A percentile compares a stretch with the other conserved stretches of the same genome.
Evolutionary conservation across 2,113 vertebrate species (phyloP).

Genomic region (Psittacula cyanocephala): DNA sequence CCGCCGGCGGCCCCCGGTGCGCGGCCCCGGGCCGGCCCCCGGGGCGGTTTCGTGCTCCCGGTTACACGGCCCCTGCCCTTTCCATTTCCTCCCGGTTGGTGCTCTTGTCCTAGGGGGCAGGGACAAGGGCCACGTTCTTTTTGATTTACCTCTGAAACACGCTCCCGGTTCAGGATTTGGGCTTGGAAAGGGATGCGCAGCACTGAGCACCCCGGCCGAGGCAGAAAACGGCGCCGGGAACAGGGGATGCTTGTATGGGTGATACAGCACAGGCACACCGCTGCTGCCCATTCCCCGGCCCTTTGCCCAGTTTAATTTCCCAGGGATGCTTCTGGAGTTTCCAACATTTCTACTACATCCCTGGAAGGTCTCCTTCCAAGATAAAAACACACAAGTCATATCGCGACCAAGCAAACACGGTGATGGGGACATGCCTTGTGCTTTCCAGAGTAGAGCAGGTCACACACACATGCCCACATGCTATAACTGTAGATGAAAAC

Average conservation of each 20-base stretch:
- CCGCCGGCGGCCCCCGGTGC: background rate
- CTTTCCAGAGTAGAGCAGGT: background rate
- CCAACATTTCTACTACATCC: background rate
- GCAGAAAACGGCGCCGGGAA: background rate
- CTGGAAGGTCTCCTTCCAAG: background rate
- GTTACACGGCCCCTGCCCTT: background rate
- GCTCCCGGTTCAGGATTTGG: background rate
- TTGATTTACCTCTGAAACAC: background rate
- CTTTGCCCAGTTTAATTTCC: background rate
- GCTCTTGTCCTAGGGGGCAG: background rate
- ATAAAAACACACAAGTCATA: background rate
- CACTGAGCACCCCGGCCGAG: background rate
- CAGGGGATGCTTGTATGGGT: background rate
- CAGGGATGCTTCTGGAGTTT: background rate
- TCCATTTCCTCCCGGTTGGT: background rate
- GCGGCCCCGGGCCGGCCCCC: background rate
- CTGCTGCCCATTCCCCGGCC: background rate
- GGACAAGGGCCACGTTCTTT: background rate
- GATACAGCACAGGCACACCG: background rate
- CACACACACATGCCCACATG: background rate
- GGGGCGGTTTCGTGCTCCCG: background rate
- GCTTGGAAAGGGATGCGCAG: background rate
- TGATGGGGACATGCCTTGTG: background rate
- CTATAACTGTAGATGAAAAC: background rate
- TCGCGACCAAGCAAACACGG: rapidly evolving